Evolutionary conservation across 2,797 vertebrate species (phyloP).

Genomic region (Danio aesculapii): DNA sequence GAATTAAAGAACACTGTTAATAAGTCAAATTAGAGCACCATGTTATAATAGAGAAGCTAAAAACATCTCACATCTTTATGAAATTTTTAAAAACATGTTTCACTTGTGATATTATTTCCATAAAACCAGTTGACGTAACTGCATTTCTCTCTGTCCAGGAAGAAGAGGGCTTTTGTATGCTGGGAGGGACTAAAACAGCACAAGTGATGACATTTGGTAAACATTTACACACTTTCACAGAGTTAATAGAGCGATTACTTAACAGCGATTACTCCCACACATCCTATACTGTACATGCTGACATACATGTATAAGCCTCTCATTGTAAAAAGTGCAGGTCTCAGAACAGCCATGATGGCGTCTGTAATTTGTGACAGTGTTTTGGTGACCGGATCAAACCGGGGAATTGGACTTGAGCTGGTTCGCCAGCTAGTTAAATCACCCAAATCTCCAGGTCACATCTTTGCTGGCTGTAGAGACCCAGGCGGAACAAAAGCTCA

Average conservation of each 20-base stretch:
- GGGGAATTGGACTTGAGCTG: conserved; percentile 63
- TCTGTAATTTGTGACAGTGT: conserved; percentile 46
- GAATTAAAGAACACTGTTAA: too few species aligned
- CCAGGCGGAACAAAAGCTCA: conserved; percentile 54
- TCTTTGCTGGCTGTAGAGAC: conserved; percentile 67
- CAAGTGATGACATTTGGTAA: neutral
- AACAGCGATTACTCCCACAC: conserved; percentile 21
- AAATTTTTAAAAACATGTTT: too few species aligned
- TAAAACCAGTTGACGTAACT: neutral
- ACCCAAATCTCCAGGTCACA: conserved; percentile 37
- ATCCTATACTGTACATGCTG: neutral
- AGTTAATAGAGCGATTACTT: conserved; percentile 14
- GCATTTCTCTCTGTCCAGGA: neutral
- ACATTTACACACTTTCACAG: conserved; percentile 5
- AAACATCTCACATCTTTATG: too few species aligned
- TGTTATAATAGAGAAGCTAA: too few species aligned
- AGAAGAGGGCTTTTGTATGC: neutral
- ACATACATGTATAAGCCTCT: conserved; percentile 2
- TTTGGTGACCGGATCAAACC: conserved; percentile 71
- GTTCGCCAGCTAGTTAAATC: conserved; percentile 58
- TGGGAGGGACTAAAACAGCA: conserved; percentile 16
- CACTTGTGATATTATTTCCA: neutral
- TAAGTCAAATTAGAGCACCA: too few species aligned
- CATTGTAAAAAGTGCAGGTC: neutral
- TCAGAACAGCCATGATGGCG: conserved; percentile 10